phyloP scores from a whole-genome alignment of 2,888 invertebrate genomes.

The Dione vanillae region DNA sequence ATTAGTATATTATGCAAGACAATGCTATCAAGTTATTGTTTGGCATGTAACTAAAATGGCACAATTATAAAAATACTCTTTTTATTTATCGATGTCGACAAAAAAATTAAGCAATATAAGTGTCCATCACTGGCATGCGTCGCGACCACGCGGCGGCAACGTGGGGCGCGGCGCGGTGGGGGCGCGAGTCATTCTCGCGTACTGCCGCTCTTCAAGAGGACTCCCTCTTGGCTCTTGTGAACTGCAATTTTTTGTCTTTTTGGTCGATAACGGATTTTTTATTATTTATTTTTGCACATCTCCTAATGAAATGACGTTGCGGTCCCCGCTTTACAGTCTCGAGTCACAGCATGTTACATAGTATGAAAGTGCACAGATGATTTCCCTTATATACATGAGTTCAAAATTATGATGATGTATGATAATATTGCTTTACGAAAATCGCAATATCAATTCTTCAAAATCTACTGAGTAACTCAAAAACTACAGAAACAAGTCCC shows the following conservation, averaged over 20 bases:
- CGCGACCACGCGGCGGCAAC: conserved; percentile 74
- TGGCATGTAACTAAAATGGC: not conserved
- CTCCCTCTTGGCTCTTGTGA: conserved; percentile 59
- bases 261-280: conserved; percentile 69
- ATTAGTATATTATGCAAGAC: not conserved
- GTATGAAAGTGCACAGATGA: too few species aligned
- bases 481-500: too few species aligned
- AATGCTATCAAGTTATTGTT: not conserved
- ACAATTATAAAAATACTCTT: not conserved
- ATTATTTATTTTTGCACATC: conserved; percentile 28
- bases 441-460: too few species aligned
- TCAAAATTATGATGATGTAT: too few species aligned
- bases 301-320: not conserved
- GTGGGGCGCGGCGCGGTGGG: conserved; percentile 74
- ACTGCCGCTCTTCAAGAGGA: conserved; percentile 79
- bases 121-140: conserved; percentile 64
- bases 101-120: conserved; percentile 43
- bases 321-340: too few species aligned
- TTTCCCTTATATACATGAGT: too few species aligned
- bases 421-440: too few species aligned
- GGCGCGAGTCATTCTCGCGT: conserved; percentile 83
- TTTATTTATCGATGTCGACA: conserved; percentile 58
- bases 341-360: too few species aligned
- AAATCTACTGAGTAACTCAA: too few species aligned
- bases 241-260: conserved; percentile 56